Evolutionary conservation across 2,797 vertebrate genomes (phyloP).

Genomic region (Vipera latastei): DNA sequence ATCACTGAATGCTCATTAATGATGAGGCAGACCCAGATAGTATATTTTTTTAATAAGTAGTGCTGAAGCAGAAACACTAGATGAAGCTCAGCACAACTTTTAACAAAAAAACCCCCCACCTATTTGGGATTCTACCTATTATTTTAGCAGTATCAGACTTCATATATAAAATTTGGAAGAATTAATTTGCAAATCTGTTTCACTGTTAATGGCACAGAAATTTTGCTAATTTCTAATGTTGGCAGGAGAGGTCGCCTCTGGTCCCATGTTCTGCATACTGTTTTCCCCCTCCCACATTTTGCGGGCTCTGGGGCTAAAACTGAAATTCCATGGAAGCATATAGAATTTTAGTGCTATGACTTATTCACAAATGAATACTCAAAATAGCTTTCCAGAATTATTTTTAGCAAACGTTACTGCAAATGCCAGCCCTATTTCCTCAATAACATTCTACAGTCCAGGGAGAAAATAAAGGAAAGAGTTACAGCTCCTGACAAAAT

Average conservation of each 20-base stretch:
- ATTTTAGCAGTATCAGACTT: neutral
- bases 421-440: neutral
- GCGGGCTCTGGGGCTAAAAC: neutral
- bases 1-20: neutral
- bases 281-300: neutral
- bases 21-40: neutral
- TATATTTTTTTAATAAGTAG: neutral
- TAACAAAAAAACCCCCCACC: neutral
- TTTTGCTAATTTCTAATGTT: neutral
- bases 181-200: neutral
- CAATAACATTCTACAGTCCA: neutral
- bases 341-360: neutral
- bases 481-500: neutral
- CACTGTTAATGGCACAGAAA: neutral
- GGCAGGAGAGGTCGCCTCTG: neutral
- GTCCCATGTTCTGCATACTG: neutral
- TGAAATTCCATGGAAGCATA: neutral
- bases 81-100: neutral
- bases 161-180: neutral
- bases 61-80: neutral
- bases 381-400: neutral
- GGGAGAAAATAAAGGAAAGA: neutral
- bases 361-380: neutral
- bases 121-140: neutral
- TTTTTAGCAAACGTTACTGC: neutral